Evolutionary conservation across 2,888 invertebrate species (phyloP).

Genomic region (Drosophila parthenogenetica): DNA sequence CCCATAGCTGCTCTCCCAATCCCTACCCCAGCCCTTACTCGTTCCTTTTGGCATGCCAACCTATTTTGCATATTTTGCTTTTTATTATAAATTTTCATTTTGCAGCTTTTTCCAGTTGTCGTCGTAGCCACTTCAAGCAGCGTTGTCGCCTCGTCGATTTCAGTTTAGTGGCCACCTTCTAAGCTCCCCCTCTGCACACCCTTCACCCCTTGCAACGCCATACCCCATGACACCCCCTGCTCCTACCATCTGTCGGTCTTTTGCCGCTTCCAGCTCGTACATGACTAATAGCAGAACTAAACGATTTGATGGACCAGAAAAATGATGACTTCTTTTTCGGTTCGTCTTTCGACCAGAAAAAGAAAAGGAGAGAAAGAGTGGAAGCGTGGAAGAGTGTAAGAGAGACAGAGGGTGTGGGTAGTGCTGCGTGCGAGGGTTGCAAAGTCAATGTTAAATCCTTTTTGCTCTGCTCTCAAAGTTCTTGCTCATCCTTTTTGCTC

Average conservation of each 20-base stretch:
- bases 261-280: constrained; percentile 43
- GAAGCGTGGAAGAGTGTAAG: background rate
- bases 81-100: constrained; percentile 80
- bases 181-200: background rate
- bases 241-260: constrained; percentile 6
- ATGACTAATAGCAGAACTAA: constrained; percentile 84
- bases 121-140: constrained; percentile 62
- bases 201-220: background rate
- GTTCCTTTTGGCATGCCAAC: constrained; percentile 42
- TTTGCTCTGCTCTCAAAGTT: constrained; percentile 32
- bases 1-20: background rate
- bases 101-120: constrained; percentile 47
- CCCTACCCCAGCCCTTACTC: constrained; percentile 9
- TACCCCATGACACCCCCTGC: constrained; percentile 14
- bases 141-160: constrained; percentile 64
- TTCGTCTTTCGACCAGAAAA: constrained; percentile 10
- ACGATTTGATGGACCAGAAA: constrained; percentile 84
- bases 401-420: constrained; percentile 7
- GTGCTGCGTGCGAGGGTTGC: constrained; percentile 53
- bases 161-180: constrained; percentile 64
- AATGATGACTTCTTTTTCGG: constrained; percentile 83
- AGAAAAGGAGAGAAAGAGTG: background rate
- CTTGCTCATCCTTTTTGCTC: constrained; percentile 21
- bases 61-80: constrained; percentile 78
- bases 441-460: constrained; percentile 64